Conservation (phyloP, 2,888 invertebrate genomes). For the Diadegma fenestrale region DNA sequence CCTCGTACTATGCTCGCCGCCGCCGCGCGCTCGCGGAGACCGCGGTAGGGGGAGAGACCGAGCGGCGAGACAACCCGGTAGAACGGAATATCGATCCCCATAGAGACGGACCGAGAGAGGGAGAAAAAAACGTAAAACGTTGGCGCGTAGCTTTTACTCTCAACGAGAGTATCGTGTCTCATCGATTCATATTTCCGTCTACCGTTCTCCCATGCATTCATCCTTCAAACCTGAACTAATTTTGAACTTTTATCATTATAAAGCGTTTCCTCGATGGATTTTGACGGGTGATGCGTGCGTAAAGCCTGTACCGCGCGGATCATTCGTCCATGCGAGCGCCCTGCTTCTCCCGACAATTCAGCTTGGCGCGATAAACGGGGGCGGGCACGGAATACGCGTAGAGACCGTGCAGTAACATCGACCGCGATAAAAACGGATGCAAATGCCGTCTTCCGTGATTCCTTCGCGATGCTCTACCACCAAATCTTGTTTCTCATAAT, state of each 20-base stretch:
- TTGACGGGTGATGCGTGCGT: no score
- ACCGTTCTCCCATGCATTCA: no score
- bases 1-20: not conserved
- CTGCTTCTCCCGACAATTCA: not conserved
- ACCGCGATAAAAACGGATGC: not conserved
- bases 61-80: not conserved
- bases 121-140: slow-evolving; percentile 34
- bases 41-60: not conserved
- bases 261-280: no score
- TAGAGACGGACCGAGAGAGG: not conserved
- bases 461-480: no score
- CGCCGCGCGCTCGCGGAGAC: not conserved
- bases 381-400: no score
- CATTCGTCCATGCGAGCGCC: no score
- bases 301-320: no score
- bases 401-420: no score
- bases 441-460: no score
- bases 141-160: slow-evolving; percentile 55
- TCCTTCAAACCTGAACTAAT: no score
- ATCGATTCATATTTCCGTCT: slow-evolving; percentile 53
- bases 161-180: slow-evolving; percentile 54
- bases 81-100: not conserved
- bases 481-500: no score
- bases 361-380: not conserved
- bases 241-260: no score